phyloP scores from a whole-genome alignment of 2,113 vertebrate species.

The Equus przewalskii region DNA sequence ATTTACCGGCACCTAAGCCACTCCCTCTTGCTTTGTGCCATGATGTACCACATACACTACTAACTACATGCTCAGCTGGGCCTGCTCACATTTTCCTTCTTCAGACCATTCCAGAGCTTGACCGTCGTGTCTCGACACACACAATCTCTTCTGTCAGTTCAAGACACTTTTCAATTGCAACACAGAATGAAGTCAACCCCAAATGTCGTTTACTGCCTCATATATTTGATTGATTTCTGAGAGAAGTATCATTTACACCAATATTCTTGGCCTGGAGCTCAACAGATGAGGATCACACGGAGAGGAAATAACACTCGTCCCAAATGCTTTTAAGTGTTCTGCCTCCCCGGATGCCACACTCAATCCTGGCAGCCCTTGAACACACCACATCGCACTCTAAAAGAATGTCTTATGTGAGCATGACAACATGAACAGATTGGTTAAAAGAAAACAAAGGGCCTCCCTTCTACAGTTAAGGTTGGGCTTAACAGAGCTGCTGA shows the following conservation, averaged over 20 bases:
- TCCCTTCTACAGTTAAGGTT: background rate
- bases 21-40: background rate
- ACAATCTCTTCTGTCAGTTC: constrained; percentile 52
- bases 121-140: constrained; percentile 61
- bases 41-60: accelerated
- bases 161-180: constrained; percentile 63
- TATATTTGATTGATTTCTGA: constrained; percentile 4
- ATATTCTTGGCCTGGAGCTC: background rate
- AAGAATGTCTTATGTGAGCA: background rate
- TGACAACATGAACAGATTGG: background rate
- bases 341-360: background rate
- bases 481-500: constrained; percentile 9
- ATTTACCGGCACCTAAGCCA: background rate
- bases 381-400: background rate
- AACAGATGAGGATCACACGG: background rate
- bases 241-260: constrained; percentile 46
- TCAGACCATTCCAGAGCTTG: background rate
- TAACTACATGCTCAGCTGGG: background rate
- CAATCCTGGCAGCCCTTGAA: background rate
- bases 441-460: background rate
- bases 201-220: constrained; percentile 32
- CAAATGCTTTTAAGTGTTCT: background rate
- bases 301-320: constrained; percentile 31
- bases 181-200: constrained; percentile 25
- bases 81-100: constrained; percentile 56